phyloP scores from a whole-genome alignment of 2,797 vertebrate species.

The Eulemur mongoz region DNA sequence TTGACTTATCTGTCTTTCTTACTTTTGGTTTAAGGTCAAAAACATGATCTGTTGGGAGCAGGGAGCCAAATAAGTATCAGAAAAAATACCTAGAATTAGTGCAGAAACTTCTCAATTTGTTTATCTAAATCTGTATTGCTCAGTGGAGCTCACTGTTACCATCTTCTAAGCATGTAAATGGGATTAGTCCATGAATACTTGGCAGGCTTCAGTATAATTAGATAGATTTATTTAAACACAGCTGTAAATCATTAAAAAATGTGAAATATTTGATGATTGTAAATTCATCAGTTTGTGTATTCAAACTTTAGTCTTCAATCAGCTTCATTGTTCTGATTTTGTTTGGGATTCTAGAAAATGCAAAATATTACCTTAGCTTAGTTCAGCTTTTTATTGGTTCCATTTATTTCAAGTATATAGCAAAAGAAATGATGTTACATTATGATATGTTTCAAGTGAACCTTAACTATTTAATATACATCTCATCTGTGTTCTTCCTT shows the following conservation, averaged over 20 bases:
- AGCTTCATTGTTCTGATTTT: constrained; percentile 70
- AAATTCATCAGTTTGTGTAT: constrained; percentile 77
- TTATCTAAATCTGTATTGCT: constrained; percentile 76
- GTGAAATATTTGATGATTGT: constrained; percentile 74
- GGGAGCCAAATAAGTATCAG: constrained; percentile 61
- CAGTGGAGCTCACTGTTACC: constrained; percentile 64
- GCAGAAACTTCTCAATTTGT: constrained; percentile 63
- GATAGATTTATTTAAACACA: constrained; percentile 85
- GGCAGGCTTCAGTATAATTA: constrained; percentile 80
- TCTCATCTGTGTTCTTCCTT: not conserved
- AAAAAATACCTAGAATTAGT: constrained; percentile 57
- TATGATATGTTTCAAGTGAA: constrained; percentile 37
- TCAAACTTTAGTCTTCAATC: constrained; percentile 68
- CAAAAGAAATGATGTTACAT: not conserved
- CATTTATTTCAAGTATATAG: constrained; percentile 43
- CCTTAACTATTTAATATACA: not conserved
- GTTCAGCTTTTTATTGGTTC: constrained; percentile 40
- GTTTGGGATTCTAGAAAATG: constrained; percentile 59
- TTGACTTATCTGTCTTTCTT: constrained; percentile 85
- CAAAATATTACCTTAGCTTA: constrained; percentile 54
- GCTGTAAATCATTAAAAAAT: constrained; percentile 81
- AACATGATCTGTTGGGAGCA: constrained; percentile 77
- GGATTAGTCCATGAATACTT: constrained; percentile 80
- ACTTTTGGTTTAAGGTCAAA: constrained; percentile 84
- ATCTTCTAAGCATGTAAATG: constrained; percentile 73